Evolutionary conservation across 2,113 vertebrate species (phyloP).

Genomic region (Capreolus pygargus): DNA sequence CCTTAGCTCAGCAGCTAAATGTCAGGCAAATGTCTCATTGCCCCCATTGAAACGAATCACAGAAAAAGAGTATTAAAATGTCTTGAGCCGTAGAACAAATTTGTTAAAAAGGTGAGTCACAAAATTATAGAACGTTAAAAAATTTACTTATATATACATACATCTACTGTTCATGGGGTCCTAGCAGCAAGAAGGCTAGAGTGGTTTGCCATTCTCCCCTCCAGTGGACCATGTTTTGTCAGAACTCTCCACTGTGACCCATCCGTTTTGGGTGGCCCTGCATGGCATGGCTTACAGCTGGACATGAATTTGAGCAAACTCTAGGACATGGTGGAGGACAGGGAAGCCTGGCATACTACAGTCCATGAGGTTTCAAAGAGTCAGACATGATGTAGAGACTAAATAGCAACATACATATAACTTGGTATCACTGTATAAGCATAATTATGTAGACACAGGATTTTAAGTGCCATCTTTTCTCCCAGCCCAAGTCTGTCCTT

Average conservation of each 20-base stretch:
- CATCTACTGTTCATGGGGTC: neutral
- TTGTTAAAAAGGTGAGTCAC: neutral
- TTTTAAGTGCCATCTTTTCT: neutral
- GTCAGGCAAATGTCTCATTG: neutral
- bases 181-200: neutral
- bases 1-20: neutral
- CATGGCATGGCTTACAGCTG: neutral
- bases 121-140: neutral
- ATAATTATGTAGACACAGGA: rapidly evolving
- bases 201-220: neutral
- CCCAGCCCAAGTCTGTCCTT: too few species aligned
- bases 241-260: neutral
- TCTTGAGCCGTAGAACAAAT: neutral
- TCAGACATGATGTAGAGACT: neutral
- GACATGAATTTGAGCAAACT: neutral
- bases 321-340: neutral
- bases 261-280: neutral
- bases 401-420: neutral
- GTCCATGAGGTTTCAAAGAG: neutral
- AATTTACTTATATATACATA: neutral
- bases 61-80: neutral
- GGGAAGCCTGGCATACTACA: neutral
- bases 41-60: neutral
- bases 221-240: neutral
- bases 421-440: neutral